Percentiles rank a stretch among this genome's conserved stretches.
These are phyloP conservation scores for Menidia menidia DNA, from an alignment of 2,797 vertebrate genomes.

Conservation along the genomic window DNA sequence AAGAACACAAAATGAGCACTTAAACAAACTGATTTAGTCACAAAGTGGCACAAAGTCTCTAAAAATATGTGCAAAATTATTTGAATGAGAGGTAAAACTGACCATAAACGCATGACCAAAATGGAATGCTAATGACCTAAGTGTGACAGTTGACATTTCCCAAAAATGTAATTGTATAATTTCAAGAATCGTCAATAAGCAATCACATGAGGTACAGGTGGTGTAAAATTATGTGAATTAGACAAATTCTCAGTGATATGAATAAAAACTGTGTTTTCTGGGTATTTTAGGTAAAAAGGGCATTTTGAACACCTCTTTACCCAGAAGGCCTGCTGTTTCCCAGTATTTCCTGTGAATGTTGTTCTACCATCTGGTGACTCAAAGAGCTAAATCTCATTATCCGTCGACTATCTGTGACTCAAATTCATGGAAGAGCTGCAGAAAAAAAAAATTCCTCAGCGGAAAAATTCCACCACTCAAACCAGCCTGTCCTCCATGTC, in stretches of 20 bases:
- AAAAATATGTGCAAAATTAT: neutral
- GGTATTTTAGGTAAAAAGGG: neutral
- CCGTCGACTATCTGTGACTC: neutral
- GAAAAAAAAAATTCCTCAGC: neutral
- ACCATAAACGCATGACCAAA: neutral
- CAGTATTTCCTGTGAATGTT: neutral
- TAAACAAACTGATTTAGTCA: neutral
- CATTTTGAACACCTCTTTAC: neutral
- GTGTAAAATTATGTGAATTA: neutral
- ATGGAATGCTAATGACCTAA: neutral
- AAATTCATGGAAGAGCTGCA: neutral
- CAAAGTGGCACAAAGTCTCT: neutral
- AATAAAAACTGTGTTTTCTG: neutral
- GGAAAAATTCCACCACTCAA: neutral
- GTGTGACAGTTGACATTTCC: neutral
- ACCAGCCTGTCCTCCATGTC: constrained; percentile 26
- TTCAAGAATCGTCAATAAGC: neutral
- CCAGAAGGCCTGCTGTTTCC: neutral
- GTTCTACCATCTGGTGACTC: neutral
- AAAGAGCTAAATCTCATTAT: neutral
- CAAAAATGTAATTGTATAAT: neutral
- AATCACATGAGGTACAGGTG: neutral
- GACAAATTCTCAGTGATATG: neutral
- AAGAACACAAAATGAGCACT: neutral
- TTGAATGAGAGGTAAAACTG: neutral